These are phyloP conservation scores for Bolinopsis microptera DNA, from an alignment of 37 sponge, comb jelly and placozoan species.

Conservation along the genomic window DNA sequence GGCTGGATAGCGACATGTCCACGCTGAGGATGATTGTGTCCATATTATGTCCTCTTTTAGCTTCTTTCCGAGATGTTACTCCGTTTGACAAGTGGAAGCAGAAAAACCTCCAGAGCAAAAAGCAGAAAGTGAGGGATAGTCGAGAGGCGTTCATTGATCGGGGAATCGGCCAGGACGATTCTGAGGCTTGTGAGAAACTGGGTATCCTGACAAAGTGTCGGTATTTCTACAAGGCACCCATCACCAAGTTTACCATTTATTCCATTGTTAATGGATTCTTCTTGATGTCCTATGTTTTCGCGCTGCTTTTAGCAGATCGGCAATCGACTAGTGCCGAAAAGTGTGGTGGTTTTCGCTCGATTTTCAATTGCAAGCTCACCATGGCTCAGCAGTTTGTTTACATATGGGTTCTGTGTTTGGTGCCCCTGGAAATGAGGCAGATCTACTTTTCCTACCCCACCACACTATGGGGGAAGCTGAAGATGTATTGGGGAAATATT, in stretches of 20 bases:
- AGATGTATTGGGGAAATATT: neutral
- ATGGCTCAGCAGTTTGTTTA: neutral
- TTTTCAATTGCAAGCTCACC: neutral
- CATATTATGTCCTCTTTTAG: neutral
- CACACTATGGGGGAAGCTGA: slow-evolving; percentile 2
- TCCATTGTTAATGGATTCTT: neutral
- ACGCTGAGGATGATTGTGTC: neutral
- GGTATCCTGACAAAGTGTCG: neutral
- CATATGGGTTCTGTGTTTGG: neutral
- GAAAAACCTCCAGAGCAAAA: neutral
- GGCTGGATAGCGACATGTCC: slow-evolving; percentile 3
- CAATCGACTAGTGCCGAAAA: neutral
- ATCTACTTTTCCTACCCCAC: slow-evolving; percentile 43
- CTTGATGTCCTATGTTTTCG: neutral
- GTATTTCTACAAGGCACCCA: slow-evolving; percentile 26
- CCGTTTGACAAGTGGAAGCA: neutral
- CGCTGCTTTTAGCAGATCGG: neutral
- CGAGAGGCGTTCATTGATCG: neutral
- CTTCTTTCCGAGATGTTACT: neutral
- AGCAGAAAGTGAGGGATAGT: neutral
- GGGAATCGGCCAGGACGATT: neutral
- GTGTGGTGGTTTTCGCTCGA: neutral
- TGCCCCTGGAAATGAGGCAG: slow-evolving; percentile 7
- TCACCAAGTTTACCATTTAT: slow-evolving; percentile 10
- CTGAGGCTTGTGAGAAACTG: neutral